These are phyloP conservation scores for Chrysocyon brachyurus DNA, from an alignment of 2,797 vertebrate species.

Conservation along the genomic window DNA sequence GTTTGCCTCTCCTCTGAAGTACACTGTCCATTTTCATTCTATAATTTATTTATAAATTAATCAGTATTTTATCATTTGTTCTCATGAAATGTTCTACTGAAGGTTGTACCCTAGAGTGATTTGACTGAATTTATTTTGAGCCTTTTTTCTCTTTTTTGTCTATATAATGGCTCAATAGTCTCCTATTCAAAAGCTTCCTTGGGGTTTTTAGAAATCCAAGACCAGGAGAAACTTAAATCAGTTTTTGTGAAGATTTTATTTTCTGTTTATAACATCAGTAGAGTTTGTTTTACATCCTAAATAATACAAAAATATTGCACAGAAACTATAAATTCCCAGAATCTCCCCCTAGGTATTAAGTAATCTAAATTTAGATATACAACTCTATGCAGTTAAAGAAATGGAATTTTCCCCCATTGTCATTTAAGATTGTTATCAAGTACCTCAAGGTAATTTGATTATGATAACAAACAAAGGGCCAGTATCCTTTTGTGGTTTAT, in stretches of 20 bases:
- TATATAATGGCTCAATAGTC: neutral
- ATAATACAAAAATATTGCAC: slow-evolving; percentile 32
- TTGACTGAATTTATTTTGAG: neutral
- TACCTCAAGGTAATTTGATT: neutral
- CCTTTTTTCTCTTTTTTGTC: neutral
- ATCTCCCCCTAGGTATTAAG: neutral
- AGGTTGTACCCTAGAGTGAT: neutral
- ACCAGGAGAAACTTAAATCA: slow-evolving; percentile 6
- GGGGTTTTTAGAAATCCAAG: neutral
- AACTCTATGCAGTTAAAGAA: neutral
- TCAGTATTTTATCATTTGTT: slow-evolving; percentile 16
- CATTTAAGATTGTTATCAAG: neutral
- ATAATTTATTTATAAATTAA: slow-evolving; percentile 38
- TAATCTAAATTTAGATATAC: neutral
- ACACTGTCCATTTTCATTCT: slow-evolving; percentile 13
- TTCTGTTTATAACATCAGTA: neutral
- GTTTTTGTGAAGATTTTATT: neutral
- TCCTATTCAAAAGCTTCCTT: slow-evolving; percentile 4
- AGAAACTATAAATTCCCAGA: neutral
- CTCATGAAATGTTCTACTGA: neutral
- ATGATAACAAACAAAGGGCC: neutral
- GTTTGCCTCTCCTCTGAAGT: neutral
- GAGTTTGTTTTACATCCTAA: neutral
- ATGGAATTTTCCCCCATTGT: neutral
- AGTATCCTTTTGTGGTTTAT: neutral